These are phyloP conservation scores for Trachelus iudaicus DNA, from an alignment of 2,888 invertebrate genomes.

Conservation along the genomic window DNA sequence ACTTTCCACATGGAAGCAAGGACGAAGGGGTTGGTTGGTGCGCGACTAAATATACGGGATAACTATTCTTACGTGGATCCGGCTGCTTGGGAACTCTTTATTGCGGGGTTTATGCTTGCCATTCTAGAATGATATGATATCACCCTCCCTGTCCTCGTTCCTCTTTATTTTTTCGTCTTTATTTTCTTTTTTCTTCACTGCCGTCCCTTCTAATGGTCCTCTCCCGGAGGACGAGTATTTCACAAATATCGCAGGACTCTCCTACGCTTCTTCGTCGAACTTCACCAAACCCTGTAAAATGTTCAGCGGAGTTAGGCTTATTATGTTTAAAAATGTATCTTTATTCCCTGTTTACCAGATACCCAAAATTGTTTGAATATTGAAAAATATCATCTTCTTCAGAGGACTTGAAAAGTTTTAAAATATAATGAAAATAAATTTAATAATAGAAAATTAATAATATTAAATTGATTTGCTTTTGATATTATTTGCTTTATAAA, in stretches of 20 bases:
- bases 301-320: too few species aligned
- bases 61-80: conserved; percentile 17
- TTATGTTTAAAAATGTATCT: too few species aligned
- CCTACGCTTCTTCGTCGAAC: too few species aligned
- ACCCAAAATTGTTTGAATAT: too few species aligned
- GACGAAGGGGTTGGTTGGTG: background rate
- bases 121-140: background rate
- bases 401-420: too few species aligned
- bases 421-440: too few species aligned
- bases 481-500: too few species aligned
- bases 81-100: conserved; percentile 17
- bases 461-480: too few species aligned
- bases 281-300: too few species aligned
- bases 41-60: conserved; percentile 14
- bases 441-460: too few species aligned
- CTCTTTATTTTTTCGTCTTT: background rate
- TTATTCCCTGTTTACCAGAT: too few species aligned
- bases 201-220: conserved; percentile 3
- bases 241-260: conserved; percentile 13
- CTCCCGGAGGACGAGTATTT: conserved; percentile 17
- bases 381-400: too few species aligned
- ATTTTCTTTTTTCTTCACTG: background rate
- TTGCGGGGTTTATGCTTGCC: conserved; percentile 15
- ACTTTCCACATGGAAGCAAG: conserved; percentile 7
- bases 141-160: conserved; percentile 4